Evolutionary conservation across 37 sponge, comb jelly and placozoan genomes (phyloP), one percentile per base, ranked within the genome.

Genomic region (Agelas oroides): DNA sequence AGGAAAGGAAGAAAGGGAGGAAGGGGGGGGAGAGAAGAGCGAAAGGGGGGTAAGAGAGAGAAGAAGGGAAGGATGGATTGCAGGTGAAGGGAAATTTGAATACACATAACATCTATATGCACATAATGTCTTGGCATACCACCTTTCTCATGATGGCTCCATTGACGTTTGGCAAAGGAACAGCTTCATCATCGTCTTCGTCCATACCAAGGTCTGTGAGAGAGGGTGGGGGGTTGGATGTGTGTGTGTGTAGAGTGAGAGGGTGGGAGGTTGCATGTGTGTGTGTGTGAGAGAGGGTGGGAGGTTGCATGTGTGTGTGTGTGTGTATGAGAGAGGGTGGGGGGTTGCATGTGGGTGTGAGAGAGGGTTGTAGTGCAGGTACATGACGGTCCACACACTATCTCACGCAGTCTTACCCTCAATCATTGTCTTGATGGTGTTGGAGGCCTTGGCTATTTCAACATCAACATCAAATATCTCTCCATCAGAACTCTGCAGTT

Each of bases 401-500:
- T 18, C 36, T 34, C 35, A 30, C 35, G 11, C 30, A 31, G 18
- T 19, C n/a, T 86, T 30, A 87, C 92, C 92, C 46, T 99, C 99
- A 53, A 99, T 77, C 99, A 99, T 99, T 21, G 92, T 99, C 78
- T 97, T 99, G 76, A 99, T 99, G 23, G 97, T 99, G 58, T 79
- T 87, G 34, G 99, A 97, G 24, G 90, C 89, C 78, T 99, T 97
- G 33, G 97, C 97, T 40, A 97, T 91, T 28, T 95, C 92, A 15
- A 97, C 87, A 19, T 97, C 97, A 20, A 99, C 97, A 46, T 95
- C 94, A 76, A 97, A 95, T 0, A 89, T 68, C 39, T 97, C 96
- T 21, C 99, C 99, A 71, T 99, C 99, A 95, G 96, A n/a, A 70
- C 60, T 30, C 66, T 98, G 97, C 11, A 98, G 77, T 80, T 94